Base-by-base conservation (phyloP, 2,797 vertebrate genomes). In the Fistularia tabacaria region DNA sequence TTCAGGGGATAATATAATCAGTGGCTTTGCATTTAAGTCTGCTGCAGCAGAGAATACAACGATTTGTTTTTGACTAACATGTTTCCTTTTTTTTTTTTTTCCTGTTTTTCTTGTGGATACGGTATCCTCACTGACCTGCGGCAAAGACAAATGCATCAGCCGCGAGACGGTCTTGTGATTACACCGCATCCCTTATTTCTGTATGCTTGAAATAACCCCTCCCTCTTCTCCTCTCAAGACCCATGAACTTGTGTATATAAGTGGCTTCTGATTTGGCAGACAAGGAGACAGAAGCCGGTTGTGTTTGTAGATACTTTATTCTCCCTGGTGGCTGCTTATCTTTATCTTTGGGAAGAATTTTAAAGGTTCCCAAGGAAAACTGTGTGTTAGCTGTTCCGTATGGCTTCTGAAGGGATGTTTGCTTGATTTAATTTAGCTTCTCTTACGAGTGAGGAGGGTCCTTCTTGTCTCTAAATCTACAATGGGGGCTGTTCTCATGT, bases 121-220 rank as follows among this genome's bases (percentile, higher is more conserved):
- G 7, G 10, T 52, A 3, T 50, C 9, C 3, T 54, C 51, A 25
- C 36, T 59, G 51, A 45, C 54, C 64, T 52, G 56, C 46, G 54
- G 51, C 61, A 51, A 46, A 57, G 25, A 51, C n/a, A 44, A n/a
- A 7, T 53, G 25, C 45, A 55, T 9, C 14, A 10, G 37, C 12
- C 57, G 38, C 15, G 38, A 51, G 46, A n/a, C 36, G 48, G 80
- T 88, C 86, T 77, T 60, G 69, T 90, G 85, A 88, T 77, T 63
- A 12, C 15, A 65, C 49, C 65, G 50, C 64, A 59, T 53, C 57
- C 57, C 6, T 40, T 61, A 50, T 78, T 38, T 52, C 70, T 68
- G 14, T 10, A 65, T 56, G 59, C 73, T 57, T 54, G 40, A 58
- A 49, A 14, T 39, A n/a, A 15, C 46, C 59, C 45, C 25, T 41